Conservation (phyloP, 1,140 invertebrate genomes). For the Seison nebaliae region DNA sequence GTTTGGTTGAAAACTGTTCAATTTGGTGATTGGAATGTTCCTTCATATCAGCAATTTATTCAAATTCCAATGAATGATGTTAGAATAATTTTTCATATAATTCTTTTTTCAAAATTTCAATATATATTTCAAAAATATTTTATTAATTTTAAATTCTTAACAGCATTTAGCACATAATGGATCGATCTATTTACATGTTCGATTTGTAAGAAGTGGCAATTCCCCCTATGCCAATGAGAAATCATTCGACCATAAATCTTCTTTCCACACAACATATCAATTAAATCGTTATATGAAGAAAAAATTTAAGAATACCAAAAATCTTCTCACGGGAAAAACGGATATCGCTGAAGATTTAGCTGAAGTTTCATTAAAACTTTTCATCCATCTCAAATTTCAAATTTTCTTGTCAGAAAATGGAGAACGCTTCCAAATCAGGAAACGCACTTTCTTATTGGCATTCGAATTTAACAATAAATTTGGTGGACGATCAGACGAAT, state of each 20-base stretch:
- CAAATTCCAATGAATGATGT: neutral
- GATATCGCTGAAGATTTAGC: constrained; percentile 29
- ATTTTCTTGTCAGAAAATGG: constrained; percentile 35
- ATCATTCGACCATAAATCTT: too few species aligned
- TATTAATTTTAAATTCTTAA: constrained; percentile 16
- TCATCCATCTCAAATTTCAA: constrained; percentile 12
- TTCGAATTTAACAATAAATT: constrained; percentile 80
- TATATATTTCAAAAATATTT: too few species aligned
- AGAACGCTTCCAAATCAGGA: constrained; percentile 40
- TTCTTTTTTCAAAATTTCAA: neutral
- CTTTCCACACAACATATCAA: too few species aligned
- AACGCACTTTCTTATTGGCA: constrained; percentile 94
- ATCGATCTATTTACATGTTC: constrained; percentile 68
- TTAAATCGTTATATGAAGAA: constrained; percentile 76
- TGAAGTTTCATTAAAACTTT: constrained; percentile 15
- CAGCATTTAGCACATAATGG: constrained; percentile 61
- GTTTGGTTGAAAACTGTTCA: neutral
- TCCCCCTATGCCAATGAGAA: constrained; percentile 46
- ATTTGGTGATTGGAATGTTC: neutral
- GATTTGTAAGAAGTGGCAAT: constrained; percentile 48
- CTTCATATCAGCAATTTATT: neutral
- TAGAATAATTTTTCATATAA: neutral
- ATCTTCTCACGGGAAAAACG: constrained; percentile 71
- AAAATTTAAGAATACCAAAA: constrained; percentile 58
- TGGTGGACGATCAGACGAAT: constrained; percentile 70